A percentile compares a stretch with the other conserved stretches of the same genome.
These are phyloP conservation scores for Apus apus DNA, from an alignment of 2,113 vertebrate species.

Conservation along the genomic window DNA sequence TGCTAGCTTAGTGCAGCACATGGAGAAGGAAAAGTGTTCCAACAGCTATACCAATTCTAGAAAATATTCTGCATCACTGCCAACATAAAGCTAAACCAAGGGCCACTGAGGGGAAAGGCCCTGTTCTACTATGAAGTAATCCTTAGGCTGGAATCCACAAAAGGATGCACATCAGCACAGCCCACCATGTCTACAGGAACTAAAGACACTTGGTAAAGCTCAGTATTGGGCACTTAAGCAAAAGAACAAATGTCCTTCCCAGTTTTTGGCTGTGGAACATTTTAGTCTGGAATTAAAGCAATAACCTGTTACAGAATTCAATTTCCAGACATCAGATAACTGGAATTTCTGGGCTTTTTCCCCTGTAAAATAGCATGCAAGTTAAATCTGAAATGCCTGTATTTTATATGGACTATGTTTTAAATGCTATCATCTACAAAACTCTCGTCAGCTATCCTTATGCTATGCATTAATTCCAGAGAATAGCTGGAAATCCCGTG, in stretches of 20 bases:
- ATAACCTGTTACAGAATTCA: slow-evolving; percentile 34
- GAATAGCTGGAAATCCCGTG: slow-evolving; percentile 50
- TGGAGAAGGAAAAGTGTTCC: background rate
- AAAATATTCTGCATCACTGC: background rate
- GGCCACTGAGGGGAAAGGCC: background rate
- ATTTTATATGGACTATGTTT: slow-evolving; percentile 1
- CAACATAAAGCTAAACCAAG: background rate
- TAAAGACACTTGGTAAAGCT: background rate
- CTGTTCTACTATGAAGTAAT: background rate
- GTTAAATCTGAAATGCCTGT: slow-evolving; percentile 35
- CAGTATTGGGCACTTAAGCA: background rate
- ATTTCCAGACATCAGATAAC: background rate
- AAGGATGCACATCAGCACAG: background rate
- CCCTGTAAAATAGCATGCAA: slow-evolving; percentile 16
- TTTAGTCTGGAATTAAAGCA: slow-evolving; percentile 32
- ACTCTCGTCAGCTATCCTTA: slow-evolving; percentile 5
- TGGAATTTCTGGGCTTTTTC: background rate
- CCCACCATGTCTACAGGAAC: background rate
- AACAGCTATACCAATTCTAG: background rate
- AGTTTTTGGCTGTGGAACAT: background rate
- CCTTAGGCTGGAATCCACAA: background rate
- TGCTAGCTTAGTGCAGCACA: background rate
- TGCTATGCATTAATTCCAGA: slow-evolving; percentile 67
- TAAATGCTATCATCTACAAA: background rate
- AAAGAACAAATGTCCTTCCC: background rate